phyloP scores from a whole-genome alignment of 2,888 invertebrate species.

The Erynnis tages region DNA sequence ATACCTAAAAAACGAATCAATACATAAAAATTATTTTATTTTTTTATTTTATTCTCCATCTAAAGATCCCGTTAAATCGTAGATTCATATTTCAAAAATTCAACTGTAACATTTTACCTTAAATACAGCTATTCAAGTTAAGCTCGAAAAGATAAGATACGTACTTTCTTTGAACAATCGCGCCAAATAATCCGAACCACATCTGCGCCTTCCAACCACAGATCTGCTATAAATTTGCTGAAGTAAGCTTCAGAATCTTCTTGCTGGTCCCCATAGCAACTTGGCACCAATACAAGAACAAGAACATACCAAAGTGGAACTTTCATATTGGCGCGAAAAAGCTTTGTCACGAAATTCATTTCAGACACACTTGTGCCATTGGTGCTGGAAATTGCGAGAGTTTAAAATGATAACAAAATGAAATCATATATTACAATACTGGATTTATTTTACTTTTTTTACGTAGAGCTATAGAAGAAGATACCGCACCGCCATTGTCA shows the following conservation, averaged over 20 bases:
- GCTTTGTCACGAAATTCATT: constrained; percentile 54
- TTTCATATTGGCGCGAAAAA: constrained; percentile 43
- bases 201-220: constrained; percentile 74
- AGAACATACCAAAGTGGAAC: constrained; percentile 44
- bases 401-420: constrained; percentile 9
- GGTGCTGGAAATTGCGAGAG: constrained; percentile 34
- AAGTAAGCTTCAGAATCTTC: constrained; percentile 60
- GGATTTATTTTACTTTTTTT: too few species aligned
- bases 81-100: too few species aligned
- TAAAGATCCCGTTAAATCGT: too few species aligned
- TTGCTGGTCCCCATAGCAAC: constrained; percentile 48
- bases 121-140: too few species aligned
- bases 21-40: too few species aligned
- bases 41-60: too few species aligned
- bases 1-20: too few species aligned
- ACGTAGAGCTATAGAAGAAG: too few species aligned
- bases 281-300: constrained; percentile 42
- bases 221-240: constrained; percentile 67
- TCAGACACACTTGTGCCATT: constrained; percentile 47
- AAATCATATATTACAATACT: background rate
- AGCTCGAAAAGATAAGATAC: constrained; percentile 22
- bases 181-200: constrained; percentile 71
- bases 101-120: too few species aligned
- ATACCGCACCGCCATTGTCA: too few species aligned
- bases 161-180: constrained; percentile 75